Evolutionary conservation across 2,888 invertebrate species (phyloP).

Genomic region (Sycophila texana): DNA sequence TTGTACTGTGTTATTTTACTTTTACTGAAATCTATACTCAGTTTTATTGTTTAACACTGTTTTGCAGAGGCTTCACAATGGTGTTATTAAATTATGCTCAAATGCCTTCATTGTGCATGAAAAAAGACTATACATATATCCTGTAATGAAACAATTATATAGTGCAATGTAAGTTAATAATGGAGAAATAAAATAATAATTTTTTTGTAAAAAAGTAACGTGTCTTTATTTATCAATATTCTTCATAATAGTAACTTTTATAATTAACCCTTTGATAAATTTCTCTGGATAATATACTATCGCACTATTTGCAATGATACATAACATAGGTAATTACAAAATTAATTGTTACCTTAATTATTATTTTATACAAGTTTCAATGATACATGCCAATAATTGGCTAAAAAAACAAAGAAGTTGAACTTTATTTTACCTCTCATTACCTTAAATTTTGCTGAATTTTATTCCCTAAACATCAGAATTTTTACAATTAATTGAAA

Average conservation of each 20-base stretch:
- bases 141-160: constrained; percentile 16
- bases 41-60: neutral
- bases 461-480: constrained; percentile 6
- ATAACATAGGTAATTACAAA: constrained; percentile 51
- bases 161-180: constrained; percentile 34
- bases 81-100: constrained; percentile 14
- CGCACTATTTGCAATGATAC: constrained; percentile 43
- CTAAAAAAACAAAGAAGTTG: constrained; percentile 5
- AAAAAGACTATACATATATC: constrained; percentile 17
- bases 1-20: constrained; percentile 17
- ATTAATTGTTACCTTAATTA: constrained; percentile 37
- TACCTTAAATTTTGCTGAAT: constrained; percentile 8
- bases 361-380: constrained; percentile 42
- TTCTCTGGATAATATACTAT: constrained; percentile 50
- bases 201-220: constrained; percentile 56
- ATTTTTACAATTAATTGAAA: constrained; percentile 1
- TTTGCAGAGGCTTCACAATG: constrained; percentile 1
- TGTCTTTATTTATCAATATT: constrained; percentile 60
- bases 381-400: neutral
- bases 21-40: neutral
- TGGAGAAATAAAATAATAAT: constrained; percentile 30
- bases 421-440: neutral
- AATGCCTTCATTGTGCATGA: constrained; percentile 23
- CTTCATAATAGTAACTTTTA: constrained; percentile 63
- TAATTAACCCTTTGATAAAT: constrained; percentile 63